Evolutionary conservation across 2,797 vertebrate species (phyloP).

Genomic region (Macropodus opercularis): DNA sequence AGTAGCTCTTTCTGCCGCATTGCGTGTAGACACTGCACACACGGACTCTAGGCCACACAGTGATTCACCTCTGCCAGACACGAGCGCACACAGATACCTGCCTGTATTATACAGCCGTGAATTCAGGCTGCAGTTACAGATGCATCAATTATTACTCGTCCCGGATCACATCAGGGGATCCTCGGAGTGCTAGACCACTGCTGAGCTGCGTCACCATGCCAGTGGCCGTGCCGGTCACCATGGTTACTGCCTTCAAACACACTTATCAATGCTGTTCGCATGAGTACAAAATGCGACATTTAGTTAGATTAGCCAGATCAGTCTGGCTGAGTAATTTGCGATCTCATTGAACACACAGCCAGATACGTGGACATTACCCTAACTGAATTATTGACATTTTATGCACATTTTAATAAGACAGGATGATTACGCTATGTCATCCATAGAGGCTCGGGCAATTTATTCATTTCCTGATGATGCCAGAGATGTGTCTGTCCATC

Average conservation of each 20-base stretch:
- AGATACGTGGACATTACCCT: not conserved
- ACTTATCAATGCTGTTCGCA: slow-evolving; percentile 25
- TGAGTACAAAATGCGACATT: slow-evolving; percentile 25
- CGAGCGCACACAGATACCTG: slow-evolving; percentile 15
- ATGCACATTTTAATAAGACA: slow-evolving; percentile 19
- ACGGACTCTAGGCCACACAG: slow-evolving; percentile 55
- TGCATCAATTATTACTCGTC: slow-evolving; percentile 75
- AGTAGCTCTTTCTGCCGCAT: slow-evolving; percentile 60
- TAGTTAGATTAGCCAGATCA: slow-evolving; percentile 13
- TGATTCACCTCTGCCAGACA: slow-evolving; percentile 72
- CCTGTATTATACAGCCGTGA: slow-evolving; percentile 50
- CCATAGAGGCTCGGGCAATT: slow-evolving; percentile 16
- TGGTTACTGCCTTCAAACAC: slow-evolving; percentile 66
- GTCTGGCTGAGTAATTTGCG: slow-evolving; percentile 22
- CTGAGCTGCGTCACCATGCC: slow-evolving; percentile 60
- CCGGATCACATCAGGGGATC: slow-evolving; percentile 68
- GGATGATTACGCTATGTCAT: slow-evolving; percentile 23
- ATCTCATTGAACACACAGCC: slow-evolving; percentile 14
- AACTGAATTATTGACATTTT: slow-evolving; percentile 23
- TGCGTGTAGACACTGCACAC: slow-evolving; percentile 62
- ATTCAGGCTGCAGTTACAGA: slow-evolving; percentile 67
- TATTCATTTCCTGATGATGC: slow-evolving; percentile 52
- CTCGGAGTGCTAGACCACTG: slow-evolving; percentile 37
- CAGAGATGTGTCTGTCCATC: slow-evolving; percentile 48
- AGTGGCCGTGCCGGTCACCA: slow-evolving; percentile 54